phyloP scores from a whole-genome alignment of 2,113 vertebrate species.

The Collichthys lucidus region DNA sequence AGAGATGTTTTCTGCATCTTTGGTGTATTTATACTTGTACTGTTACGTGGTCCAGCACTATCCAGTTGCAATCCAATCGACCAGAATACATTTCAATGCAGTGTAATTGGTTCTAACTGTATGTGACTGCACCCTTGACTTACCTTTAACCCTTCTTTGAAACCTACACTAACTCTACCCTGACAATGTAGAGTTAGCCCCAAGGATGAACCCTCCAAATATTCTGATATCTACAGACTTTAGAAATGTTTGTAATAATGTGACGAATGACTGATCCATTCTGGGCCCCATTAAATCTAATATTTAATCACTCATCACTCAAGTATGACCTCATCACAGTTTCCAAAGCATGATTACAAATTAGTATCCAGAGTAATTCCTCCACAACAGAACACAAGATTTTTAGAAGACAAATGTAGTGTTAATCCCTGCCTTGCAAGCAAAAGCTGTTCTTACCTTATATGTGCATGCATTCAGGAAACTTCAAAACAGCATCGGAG shows the following conservation, averaged over 20 bases:
- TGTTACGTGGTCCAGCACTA: too few species aligned
- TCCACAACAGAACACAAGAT: slow-evolving; percentile 1
- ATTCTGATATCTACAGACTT: too few species aligned
- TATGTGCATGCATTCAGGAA: slow-evolving; percentile 50
- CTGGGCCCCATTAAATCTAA: background rate
- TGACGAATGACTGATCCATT: background rate
- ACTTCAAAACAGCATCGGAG: slow-evolving; percentile 25
- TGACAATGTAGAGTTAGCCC: background rate
- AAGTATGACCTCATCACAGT: slow-evolving; percentile 29
- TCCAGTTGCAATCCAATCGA: too few species aligned
- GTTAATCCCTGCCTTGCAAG: slow-evolving; percentile 22
- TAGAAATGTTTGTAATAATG: background rate
- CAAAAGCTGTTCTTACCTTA: slow-evolving; percentile 57
- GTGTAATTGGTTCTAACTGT: too few species aligned
- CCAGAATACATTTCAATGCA: too few species aligned
- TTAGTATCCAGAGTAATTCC: background rate
- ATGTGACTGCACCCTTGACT: too few species aligned
- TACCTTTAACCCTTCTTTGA: background rate
- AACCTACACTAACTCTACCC: background rate
- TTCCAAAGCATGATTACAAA: slow-evolving; percentile 15
- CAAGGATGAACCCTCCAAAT: background rate
- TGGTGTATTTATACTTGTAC: too few species aligned
- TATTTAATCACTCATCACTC: background rate
- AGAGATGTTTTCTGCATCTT: too few species aligned
- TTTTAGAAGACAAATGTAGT: slow-evolving; percentile 39